Evolutionary conservation across 92 coral and sea anemone species (phyloP).

Genomic region (Zoanthus solanderi): DNA sequence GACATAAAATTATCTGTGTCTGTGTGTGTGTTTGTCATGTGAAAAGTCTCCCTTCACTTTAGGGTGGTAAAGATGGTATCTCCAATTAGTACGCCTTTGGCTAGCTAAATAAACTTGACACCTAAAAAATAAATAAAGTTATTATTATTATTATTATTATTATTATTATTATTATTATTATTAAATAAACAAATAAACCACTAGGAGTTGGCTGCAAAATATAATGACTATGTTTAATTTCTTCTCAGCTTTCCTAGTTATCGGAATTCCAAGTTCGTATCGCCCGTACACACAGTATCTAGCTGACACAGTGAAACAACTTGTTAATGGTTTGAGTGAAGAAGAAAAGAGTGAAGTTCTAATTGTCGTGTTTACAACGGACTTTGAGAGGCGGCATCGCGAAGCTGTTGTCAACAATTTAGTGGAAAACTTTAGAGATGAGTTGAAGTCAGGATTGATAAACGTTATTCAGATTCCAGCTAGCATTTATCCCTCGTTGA

Average conservation of each 20-base stretch:
- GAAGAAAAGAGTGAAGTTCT: slow-evolving; percentile 64
- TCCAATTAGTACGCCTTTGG: no score
- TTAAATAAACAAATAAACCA: no score
- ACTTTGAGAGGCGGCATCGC: slow-evolving; percentile 50
- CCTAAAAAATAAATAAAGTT: no score
- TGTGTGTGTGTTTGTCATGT: no score
- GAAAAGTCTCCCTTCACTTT: no score
- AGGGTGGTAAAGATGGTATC: no score
- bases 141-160: no score
- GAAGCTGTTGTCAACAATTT: slow-evolving; percentile 41
- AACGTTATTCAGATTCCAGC: slow-evolving; percentile 60
- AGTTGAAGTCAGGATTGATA: slow-evolving; percentile 66
- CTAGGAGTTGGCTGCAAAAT: no score
- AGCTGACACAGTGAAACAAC: slow-evolving; percentile 59
- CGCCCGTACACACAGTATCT: slow-evolving; percentile 62
- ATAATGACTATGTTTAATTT: not conserved
- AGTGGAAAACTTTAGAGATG: slow-evolving; percentile 43
- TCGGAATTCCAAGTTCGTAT: slow-evolving; percentile 75
- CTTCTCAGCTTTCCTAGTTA: slow-evolving; percentile 68
- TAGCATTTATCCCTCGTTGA: slow-evolving; percentile 61
- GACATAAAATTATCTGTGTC: no score
- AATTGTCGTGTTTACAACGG: slow-evolving; percentile 68
- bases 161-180: no score
- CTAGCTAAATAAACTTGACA: no score
- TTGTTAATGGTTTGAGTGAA: slow-evolving; percentile 65